Conservation (phyloP, 2,888 invertebrate genomes). For the Sarcophaga rosellei region DNA sequence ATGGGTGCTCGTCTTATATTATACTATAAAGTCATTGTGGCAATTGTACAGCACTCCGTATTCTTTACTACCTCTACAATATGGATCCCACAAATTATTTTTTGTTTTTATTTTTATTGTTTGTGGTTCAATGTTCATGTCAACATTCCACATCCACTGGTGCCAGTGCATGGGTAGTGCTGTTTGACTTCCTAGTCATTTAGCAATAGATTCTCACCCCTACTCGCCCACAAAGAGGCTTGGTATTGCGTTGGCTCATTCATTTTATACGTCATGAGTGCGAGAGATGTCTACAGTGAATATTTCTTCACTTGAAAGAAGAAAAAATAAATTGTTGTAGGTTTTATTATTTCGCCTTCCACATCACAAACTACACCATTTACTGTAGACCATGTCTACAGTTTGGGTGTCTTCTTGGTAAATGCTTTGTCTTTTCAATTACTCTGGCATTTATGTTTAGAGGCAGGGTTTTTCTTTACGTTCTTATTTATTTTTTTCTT, state of each 20-base stretch:
- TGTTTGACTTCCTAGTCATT: not conserved
- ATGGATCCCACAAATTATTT: not conserved
- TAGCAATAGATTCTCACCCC: not conserved
- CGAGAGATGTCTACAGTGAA: not conserved
- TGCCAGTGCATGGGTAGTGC: not conserved
- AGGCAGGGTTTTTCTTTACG: not conserved
- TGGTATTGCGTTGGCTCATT: conserved; percentile 43
- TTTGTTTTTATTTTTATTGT: conserved; percentile 28
- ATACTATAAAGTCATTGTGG: too few relatives aligned
- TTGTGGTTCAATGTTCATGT: conserved; percentile 54
- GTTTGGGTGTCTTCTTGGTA: conserved; percentile 49
- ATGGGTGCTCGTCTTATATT: too few relatives aligned
- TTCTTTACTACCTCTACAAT: too few relatives aligned
- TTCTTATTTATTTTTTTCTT: conserved; percentile 38
- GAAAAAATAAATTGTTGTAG: not conserved
- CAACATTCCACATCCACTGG: conserved; percentile 28
- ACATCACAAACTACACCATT: too few relatives aligned
- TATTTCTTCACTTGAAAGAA: conserved; percentile 22
- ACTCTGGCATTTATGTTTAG: too few relatives aligned
- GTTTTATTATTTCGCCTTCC: not conserved
- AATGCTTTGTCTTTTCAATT: conserved; percentile 35
- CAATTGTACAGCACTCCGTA: too few relatives aligned
- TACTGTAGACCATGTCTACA: conserved; percentile 16
- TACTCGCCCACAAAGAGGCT: conserved; percentile 4
- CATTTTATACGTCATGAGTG: not conserved